Evolutionary conservation across 2,113 vertebrate genomes (phyloP), one percentile per base, ranked within the genome.

Genomic region (Phalacrocorax carbo): DNA sequence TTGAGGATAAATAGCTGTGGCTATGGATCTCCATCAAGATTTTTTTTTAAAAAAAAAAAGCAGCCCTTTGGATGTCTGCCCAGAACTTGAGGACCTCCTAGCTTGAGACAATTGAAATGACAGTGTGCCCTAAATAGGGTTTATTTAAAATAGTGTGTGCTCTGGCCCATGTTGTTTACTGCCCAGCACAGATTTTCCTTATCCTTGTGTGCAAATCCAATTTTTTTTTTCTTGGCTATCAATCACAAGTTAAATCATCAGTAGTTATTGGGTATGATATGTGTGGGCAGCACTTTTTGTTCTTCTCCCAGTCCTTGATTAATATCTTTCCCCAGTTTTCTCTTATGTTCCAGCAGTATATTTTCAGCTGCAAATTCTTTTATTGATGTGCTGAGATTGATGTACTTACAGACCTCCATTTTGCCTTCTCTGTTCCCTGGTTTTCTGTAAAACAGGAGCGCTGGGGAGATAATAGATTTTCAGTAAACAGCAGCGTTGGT

Each of bases 101-200:
- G 75, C 75, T 85, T 86, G 48, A 92, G 91, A 95, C 77, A 78
- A 9, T 20, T 82, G 65, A 96, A 94, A 94, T 78, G 62, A 34
- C 38, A 46, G 29, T 82, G 71, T 96, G 61, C 57, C 88, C 42
- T 91, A 88, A 78, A 46, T 40, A 82, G 49, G 27, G 15, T 77
- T 83, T 90, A 66, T 91, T 92, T 96, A 57, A 90, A 88, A 76
- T 62, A 61, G 13, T 3, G 1, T 84, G 27, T 61, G 46, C 52
- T 69, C 30, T 84, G 36, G 20, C 68, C 76, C 32, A 26, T 54
- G 38, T 44, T 88, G n/a, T 66, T 66, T 83, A 30, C 60, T 82
- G 22, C 36, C n/a, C 48, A 75, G 65, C 32, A 57, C 32, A 61
- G 9, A 36, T 62, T 72, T 92, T 75, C 57, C 34, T 78, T 52